These are phyloP conservation scores for Labeo calbasu DNA, from an alignment of 2,797 vertebrate species.

Conservation along the genomic window DNA sequence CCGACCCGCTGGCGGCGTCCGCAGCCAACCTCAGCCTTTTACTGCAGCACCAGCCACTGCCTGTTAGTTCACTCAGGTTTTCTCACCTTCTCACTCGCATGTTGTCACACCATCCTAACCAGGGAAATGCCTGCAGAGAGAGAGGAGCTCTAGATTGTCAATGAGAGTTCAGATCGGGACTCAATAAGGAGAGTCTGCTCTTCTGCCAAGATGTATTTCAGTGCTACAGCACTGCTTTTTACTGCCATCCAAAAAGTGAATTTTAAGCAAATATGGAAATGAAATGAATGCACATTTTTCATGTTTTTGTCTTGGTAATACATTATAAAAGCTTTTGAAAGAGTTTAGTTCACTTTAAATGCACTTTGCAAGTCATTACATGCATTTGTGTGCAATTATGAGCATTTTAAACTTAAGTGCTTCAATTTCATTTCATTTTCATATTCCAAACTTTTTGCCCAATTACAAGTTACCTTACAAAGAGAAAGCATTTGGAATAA, in stretches of 20 bases:
- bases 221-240: neutral
- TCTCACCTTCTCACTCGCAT: slow-evolving; percentile 87
- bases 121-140: slow-evolving; percentile 32
- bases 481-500: neutral
- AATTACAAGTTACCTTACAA: neutral
- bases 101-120: slow-evolving; percentile 69
- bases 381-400: neutral
- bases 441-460: neutral
- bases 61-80: slow-evolving; percentile 92
- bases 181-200: neutral
- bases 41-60: slow-evolving; percentile 93
- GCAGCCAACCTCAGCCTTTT: slow-evolving; percentile 94
- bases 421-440: slow-evolving; percentile 14
- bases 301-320: neutral
- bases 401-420: neutral
- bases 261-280: neutral
- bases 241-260: neutral
- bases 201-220: neutral
- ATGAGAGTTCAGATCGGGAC: neutral
- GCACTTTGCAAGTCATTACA: neutral
- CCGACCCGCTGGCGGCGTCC: slow-evolving; percentile 89
- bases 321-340: neutral
- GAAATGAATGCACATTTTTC: neutral
- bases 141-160: slow-evolving; percentile 39
- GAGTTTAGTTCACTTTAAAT: slow-evolving; percentile 9